These are phyloP conservation scores for Drosophila borealis DNA, from an alignment of 2,888 invertebrate species.

Conservation along the genomic window DNA sequence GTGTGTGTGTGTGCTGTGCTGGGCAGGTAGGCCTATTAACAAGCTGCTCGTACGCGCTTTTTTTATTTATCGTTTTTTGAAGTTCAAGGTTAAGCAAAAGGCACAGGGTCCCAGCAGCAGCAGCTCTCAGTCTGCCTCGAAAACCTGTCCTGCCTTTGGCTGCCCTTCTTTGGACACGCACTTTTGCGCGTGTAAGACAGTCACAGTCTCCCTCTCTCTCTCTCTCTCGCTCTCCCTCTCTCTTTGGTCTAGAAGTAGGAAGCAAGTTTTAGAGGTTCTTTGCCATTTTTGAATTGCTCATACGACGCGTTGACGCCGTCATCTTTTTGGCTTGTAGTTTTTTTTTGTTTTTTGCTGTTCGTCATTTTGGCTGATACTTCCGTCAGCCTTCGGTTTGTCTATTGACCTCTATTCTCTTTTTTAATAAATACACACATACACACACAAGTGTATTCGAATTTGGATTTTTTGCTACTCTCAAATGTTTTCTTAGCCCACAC, in stretches of 20 bases:
- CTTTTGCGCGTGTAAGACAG: slow-evolving; percentile 20
- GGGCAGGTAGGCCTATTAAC: slow-evolving; percentile 72
- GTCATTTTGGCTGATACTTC: slow-evolving; percentile 59
- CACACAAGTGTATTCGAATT: slow-evolving; percentile 11
- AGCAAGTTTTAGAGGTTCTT: slow-evolving; percentile 53
- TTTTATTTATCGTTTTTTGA: slow-evolving; percentile 57
- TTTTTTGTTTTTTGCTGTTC: slow-evolving; percentile 11
- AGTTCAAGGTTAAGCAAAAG: slow-evolving; percentile 83
- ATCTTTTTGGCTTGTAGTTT: slow-evolving; percentile 1
- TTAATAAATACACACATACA: not conserved
- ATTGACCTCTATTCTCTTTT: slow-evolving; percentile 78
- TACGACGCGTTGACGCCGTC: slow-evolving; percentile 47
- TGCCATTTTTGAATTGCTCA: slow-evolving; percentile 53
- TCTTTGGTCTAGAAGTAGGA: slow-evolving; percentile 57
- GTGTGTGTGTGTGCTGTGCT: slow-evolving; percentile 20
- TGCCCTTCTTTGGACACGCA: slow-evolving; percentile 45
- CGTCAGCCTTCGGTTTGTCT: slow-evolving; percentile 82
- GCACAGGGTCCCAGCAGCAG: slow-evolving; percentile 16
- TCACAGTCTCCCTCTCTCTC: not conserved
- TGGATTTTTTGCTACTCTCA: slow-evolving; percentile 15
- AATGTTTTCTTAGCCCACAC: slow-evolving; percentile 17
- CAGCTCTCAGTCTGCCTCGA: slow-evolving; percentile 21
- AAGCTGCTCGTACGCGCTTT: slow-evolving; percentile 54
- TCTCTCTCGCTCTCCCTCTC: not conserved
- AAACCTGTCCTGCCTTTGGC: slow-evolving; percentile 59